Evolutionary conservation across 2,113 vertebrate species (phyloP).

Genomic region (Passer domesticus): DNA sequence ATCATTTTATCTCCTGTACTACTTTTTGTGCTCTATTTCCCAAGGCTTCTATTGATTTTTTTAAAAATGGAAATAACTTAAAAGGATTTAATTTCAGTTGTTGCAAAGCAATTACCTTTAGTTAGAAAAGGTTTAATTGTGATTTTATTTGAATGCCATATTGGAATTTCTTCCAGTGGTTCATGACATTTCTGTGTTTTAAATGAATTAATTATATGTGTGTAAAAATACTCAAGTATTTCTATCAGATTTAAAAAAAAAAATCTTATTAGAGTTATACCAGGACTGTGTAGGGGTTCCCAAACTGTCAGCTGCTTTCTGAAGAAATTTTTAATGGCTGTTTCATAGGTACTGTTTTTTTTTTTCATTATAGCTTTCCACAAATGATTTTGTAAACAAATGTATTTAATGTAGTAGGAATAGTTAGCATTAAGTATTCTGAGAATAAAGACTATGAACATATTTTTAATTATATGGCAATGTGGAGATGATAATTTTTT

Average conservation of each 20-base stretch:
- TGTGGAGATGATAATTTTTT: fast-evolving
- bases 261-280: background rate
- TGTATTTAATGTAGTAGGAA: background rate
- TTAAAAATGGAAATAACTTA: background rate
- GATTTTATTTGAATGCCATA: background rate
- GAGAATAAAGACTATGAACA: background rate
- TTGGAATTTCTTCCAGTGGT: background rate
- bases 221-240: background rate
- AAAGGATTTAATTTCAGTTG: conserved; percentile 3
- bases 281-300: background rate
- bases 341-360: background rate
- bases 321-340: background rate
- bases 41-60: background rate
- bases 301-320: background rate
- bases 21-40: conserved; percentile 11
- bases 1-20: conserved; percentile 27
- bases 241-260: background rate
- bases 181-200: background rate
- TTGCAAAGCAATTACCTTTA: conserved; percentile 16
- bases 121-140: background rate
- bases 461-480: background rate
- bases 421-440: background rate
- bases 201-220: background rate
- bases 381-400: background rate
- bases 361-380: background rate